Evolutionary conservation across 2,113 vertebrate species (phyloP).

Genomic region (Todiramphus chloris): DNA sequence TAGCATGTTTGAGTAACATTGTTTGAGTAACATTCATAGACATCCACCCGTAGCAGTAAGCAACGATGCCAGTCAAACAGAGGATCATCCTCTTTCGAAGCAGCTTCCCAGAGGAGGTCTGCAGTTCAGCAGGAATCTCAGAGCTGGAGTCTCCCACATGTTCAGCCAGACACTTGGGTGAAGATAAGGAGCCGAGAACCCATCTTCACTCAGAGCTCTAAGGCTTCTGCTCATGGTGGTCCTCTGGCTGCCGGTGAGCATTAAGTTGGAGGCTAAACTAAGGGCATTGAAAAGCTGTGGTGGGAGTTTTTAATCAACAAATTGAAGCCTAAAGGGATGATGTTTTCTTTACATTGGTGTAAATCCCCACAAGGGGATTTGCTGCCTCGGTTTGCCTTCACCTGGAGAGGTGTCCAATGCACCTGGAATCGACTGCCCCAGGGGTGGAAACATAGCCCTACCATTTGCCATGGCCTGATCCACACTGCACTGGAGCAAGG

Average conservation of each 20-base stretch:
- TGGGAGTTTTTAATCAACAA: background rate
- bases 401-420: no score
- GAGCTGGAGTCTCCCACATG: background rate
- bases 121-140: background rate
- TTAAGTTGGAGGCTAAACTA: background rate
- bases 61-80: background rate
- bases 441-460: no score
- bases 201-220: background rate
- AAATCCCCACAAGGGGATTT: no score
- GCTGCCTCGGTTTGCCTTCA: no score
- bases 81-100: background rate
- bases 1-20: no score
- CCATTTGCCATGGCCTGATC: no score
- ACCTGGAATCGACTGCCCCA: no score
- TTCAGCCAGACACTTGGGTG: background rate
- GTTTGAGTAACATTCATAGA: no score
- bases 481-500: no score
- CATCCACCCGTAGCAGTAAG: background rate
- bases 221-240: background rate
- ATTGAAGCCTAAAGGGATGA: background rate
- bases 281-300: background rate
- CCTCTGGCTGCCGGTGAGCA: background rate
- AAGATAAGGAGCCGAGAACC: background rate
- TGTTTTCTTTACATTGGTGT: background rate
- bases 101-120: background rate